Conservation (phyloP, 2,113 vertebrate species). For the Myotis brandtii region DNA sequence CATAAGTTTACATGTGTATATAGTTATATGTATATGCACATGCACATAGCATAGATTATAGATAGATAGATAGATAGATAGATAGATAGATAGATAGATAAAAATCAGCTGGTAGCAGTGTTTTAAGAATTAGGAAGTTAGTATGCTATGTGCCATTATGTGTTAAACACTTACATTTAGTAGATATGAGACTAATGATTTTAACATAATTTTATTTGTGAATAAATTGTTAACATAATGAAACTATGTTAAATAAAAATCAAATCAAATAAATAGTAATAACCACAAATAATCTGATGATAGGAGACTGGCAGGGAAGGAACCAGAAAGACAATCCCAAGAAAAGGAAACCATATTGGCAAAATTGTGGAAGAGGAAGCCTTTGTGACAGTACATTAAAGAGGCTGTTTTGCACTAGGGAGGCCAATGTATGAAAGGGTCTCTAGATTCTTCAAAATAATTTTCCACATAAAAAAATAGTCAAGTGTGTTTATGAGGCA, state of each 20-base stretch:
- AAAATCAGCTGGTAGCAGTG: not conserved
- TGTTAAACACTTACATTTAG: not conserved
- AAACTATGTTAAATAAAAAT: not conserved
- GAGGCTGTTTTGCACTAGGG: not conserved
- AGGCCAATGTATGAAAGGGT: not conserved
- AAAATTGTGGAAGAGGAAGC: not conserved
- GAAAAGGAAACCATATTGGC: not conserved
- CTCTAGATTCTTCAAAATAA: not conserved
- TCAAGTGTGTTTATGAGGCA: not conserved
- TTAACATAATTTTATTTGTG: not conserved
- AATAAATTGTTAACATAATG: constrained; percentile 15
- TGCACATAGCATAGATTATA: not conserved
- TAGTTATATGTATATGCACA: not conserved
- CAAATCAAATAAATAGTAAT: not conserved
- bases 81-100: not conserved
- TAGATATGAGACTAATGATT: not conserved
- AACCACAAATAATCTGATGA: not conserved
- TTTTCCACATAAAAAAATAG: not conserved
- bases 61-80: not conserved
- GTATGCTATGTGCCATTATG: not conserved
- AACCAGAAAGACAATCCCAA: not conserved
- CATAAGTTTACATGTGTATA: not conserved
- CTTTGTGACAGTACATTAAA: not conserved
- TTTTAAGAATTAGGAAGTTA: not conserved
- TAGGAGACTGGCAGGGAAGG: not conserved